A percentile compares a stretch with the other conserved stretches of the same genome.
These are phyloP conservation scores for Peucedramus taeniatus DNA, from an alignment of 2,113 vertebrate genomes.

Conservation along the genomic window DNA sequence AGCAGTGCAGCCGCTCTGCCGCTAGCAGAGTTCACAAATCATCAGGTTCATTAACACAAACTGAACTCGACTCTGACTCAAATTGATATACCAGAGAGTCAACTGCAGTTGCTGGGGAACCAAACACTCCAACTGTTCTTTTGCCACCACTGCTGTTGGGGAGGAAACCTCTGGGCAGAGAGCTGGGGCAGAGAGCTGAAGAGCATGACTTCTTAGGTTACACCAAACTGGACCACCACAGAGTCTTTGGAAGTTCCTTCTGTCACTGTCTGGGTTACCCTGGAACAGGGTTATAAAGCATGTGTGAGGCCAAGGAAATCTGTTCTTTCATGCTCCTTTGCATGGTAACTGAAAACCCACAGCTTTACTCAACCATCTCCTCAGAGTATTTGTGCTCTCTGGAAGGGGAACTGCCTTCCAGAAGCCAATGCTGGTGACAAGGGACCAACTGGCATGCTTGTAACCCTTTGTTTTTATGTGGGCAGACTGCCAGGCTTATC, in stretches of 20 bases:
- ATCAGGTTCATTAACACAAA: constrained; percentile 45
- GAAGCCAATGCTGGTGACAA: constrained; percentile 8
- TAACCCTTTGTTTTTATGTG: not conserved
- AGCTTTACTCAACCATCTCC: not conserved
- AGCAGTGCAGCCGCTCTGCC: not conserved
- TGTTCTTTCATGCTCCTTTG: constrained; percentile 21
- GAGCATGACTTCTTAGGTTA: constrained; percentile 30
- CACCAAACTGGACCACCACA: constrained; percentile 26
- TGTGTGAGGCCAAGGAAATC: constrained; percentile 2
- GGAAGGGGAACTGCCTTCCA: not conserved
- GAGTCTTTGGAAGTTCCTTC: constrained; percentile 18
- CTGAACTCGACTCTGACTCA: not conserved
- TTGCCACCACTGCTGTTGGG: constrained; percentile 24
- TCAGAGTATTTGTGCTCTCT: not conserved
- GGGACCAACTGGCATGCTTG: not conserved
- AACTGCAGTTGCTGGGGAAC: constrained; percentile 53
- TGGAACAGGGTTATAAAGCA: constrained; percentile 12
- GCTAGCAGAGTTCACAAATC: constrained; percentile 1
- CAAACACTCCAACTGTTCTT: constrained; percentile 30
- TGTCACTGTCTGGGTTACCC: constrained; percentile 3
- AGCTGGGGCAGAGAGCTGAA: not conserved
- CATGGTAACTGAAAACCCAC: constrained; percentile 28
- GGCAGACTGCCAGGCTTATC: not conserved
- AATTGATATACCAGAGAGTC: constrained; percentile 53
- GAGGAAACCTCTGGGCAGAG: constrained; percentile 7